Evolutionary conservation across 2,888 invertebrate genomes (phyloP), one percentile per base, ranked within the genome.

Genomic region (Helleia helle): DNA sequence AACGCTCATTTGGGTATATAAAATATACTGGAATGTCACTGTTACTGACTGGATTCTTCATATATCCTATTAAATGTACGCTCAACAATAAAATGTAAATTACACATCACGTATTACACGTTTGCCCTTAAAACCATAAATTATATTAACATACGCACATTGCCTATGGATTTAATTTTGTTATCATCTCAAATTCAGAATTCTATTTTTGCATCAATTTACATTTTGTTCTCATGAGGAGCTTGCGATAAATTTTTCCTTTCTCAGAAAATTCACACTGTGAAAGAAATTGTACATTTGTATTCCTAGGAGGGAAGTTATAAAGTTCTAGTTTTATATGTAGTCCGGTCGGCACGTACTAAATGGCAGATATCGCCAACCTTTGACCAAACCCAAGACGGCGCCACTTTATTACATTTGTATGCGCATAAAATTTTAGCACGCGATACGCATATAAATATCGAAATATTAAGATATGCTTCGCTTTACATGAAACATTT

Each of bases 351-450:
- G 13, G 6, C 28, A 29, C 28, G 14, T 6, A 9, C 3, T 29
- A 29, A 8, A 8, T 29, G 8, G 22, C 2, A 13, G 6, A 54
- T 57, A 60, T 62, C 64, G 59, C 58, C 57, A 70, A 71, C 69
- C 72, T 76, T 76, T 74, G 75, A 75, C 44, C 50, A 44, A 48
- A 46, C 50, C 46, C 50, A 44, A 38, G 62, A 57, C 66, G 68
- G 68, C 65, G 65, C 62, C 62, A 60, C 56, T 52, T 36, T 48
- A 42, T 44, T 41, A 44, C 41, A 52, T 41, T 45, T 54, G 52
- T 56, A 55, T 54, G 54, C 47, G 56, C 54, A 59, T 69, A 76
- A 65, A 71, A 71, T 76, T 76, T 75, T 66, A 70, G 77, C 74
- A 63, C 63, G 51, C 54, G 55, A 58, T 65, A 67, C 60, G 52